Percentiles rank a stretch among this genome's conserved stretches.
These are phyloP conservation scores for Toxotes jaculatrix DNA, from an alignment of 2,113 vertebrate genomes.

Conservation along the genomic window DNA sequence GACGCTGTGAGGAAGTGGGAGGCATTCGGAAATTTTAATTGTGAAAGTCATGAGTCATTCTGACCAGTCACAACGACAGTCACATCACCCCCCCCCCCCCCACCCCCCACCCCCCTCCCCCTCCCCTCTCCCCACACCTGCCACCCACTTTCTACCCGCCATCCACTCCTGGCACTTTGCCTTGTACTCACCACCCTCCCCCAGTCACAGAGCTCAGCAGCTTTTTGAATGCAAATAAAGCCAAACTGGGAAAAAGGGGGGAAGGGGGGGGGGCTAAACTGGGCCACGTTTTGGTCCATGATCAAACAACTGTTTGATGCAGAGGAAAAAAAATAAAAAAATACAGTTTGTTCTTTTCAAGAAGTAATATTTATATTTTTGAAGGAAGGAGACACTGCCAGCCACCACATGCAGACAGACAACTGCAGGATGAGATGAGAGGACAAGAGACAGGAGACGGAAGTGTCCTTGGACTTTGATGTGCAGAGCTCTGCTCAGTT, in stretches of 20 bases:
- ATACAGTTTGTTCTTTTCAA: slow-evolving; percentile 47
- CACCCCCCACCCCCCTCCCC: neutral
- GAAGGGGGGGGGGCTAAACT: slow-evolving; percentile 2
- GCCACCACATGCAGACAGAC: slow-evolving; percentile 11
- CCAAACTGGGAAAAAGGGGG: neutral
- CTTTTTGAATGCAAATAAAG: slow-evolving; percentile 47
- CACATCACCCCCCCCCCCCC: neutral
- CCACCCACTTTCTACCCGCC: neutral
- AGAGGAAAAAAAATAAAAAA: slow-evolving; percentile 15
- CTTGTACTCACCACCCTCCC: slow-evolving; percentile 1
- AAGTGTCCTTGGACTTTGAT: slow-evolving; percentile 37
- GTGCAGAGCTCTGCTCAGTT: slow-evolving; percentile 1
- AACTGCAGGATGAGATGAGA: slow-evolving; percentile 37
- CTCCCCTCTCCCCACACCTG: neutral
- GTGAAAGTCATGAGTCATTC: slow-evolving; percentile 60
- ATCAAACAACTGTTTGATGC: slow-evolving; percentile 40
- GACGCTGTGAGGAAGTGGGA: neutral
- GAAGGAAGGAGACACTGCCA: slow-evolving; percentile 59
- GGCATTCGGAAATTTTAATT: slow-evolving; percentile 25
- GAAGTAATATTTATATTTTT: slow-evolving; percentile 66
- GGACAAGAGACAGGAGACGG: slow-evolving; percentile 23
- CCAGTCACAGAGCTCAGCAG: neutral
- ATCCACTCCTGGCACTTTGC: slow-evolving; percentile 16
- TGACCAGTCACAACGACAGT: slow-evolving; percentile 38
- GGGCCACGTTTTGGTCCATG: slow-evolving; percentile 13